These are phyloP conservation scores for Drosophila rufa DNA, from an alignment of 1,140 invertebrate genomes.

Conservation along the genomic window DNA sequence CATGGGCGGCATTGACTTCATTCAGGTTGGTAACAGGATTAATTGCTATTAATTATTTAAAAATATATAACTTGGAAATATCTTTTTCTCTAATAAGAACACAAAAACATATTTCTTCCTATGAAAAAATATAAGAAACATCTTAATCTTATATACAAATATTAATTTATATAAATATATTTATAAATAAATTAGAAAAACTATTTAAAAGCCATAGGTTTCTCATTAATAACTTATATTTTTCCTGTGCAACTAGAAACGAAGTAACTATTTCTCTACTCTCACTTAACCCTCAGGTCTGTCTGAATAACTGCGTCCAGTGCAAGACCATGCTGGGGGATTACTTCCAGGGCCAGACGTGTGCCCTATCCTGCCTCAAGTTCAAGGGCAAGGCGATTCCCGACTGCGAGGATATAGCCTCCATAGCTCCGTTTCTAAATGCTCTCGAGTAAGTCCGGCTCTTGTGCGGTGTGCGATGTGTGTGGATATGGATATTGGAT, in stretches of 20 bases:
- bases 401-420: conserved; percentile 92
- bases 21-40: conserved; percentile 75
- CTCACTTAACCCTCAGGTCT: conserved; percentile 84
- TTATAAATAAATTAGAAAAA: not conserved
- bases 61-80: too few relatives aligned
- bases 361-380: conserved; percentile 92
- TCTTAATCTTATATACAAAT: too few relatives aligned
- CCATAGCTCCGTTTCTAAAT: conserved; percentile 92
- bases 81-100: too few relatives aligned
- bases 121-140: too few relatives aligned
- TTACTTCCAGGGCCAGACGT: conserved; percentile 93
- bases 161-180: too few relatives aligned
- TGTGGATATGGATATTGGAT: conserved; percentile 17
- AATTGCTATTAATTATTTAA: not conserved
- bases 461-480: conserved; percentile 18
- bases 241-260: not conserved
- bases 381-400: conserved; percentile 93
- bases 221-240: not conserved
- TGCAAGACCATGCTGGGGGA: conserved; percentile 94
- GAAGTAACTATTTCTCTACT: not conserved
- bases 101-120: too few relatives aligned
- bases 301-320: conserved; percentile 94
- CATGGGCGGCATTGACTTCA: conserved; percentile 80
- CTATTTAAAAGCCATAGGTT: not conserved
- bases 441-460: conserved; percentile 78